phyloP scores from a whole-genome alignment of 2,797 vertebrate genomes.

The Silurus lanzhouensis region DNA sequence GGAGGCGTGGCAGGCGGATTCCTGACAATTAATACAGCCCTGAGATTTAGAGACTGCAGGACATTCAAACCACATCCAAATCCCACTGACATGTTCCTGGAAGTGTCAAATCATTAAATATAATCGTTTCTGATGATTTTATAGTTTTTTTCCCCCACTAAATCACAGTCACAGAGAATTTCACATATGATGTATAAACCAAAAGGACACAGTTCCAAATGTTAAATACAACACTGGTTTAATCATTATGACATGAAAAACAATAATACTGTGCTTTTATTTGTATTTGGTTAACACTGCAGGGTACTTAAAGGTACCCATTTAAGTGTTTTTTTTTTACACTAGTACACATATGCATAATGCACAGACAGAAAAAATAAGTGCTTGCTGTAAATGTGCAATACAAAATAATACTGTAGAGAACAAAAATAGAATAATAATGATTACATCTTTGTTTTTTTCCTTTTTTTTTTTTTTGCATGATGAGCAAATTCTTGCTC shows the following conservation, averaged over 20 bases:
- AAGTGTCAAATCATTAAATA: constrained; percentile 12
- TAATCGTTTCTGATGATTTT: not conserved
- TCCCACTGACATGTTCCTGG: not conserved
- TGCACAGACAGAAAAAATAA: constrained; percentile 66
- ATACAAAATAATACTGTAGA: constrained; percentile 73
- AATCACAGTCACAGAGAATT: not conserved
- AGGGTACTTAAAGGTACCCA: constrained; percentile 47
- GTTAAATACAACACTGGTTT: not conserved
- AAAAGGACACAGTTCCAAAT: not conserved
- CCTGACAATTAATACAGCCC: not conserved
- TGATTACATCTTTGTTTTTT: not conserved
- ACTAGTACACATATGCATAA: not conserved
- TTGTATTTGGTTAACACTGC: constrained; percentile 60
- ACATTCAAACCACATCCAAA: not conserved
- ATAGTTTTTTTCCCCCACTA: too few relatives aligned
- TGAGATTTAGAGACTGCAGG: not conserved
- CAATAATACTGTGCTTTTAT: constrained; percentile 62
- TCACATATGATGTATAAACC: not conserved
- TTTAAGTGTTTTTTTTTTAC: too few relatives aligned
- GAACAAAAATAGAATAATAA: constrained; percentile 57
- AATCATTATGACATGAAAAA: not conserved
- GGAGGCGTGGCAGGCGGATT: too few relatives aligned
- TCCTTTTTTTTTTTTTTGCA: constrained; percentile 20
- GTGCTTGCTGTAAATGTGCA: constrained; percentile 77
- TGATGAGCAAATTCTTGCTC: constrained; percentile 32